phyloP scores from a whole-genome alignment of 2,888 invertebrate species.

The Griposia aprilina region DNA sequence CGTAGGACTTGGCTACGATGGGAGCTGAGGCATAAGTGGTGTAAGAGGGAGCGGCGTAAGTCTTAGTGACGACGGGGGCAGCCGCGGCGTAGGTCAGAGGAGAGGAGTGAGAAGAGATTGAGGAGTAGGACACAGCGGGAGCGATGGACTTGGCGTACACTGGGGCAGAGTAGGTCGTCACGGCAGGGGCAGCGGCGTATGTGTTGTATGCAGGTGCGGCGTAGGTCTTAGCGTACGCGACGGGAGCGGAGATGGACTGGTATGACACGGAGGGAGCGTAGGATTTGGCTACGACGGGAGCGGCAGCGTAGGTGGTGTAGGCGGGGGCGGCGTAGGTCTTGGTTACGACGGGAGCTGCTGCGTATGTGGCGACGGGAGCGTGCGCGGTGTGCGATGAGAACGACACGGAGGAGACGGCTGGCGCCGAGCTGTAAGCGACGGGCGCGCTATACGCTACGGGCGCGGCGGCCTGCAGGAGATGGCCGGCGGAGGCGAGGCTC shows the following conservation, averaged over 20 bases:
- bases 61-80: conserved; percentile 71
- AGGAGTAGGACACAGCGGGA: conserved; percentile 77
- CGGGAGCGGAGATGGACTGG: conserved; percentile 73
- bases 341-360: conserved; percentile 76
- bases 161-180: conserved; percentile 70
- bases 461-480: conserved; percentile 83
- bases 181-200: conserved; percentile 77
- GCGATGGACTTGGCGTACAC: conserved; percentile 80
- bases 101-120: conserved; percentile 71
- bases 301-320: conserved; percentile 75
- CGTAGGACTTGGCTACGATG: no score
- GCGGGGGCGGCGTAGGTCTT: conserved; percentile 74
- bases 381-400: conserved; percentile 62
- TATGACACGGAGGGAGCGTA: conserved; percentile 77
- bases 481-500: conserved; percentile 91
- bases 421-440: conserved; percentile 77
- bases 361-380: conserved; percentile 70
- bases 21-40: conserved; percentile 75
- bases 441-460: conserved; percentile 51
- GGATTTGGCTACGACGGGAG: conserved; percentile 73
- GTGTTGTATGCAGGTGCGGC: conserved; percentile 74
- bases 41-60: conserved; percentile 73
- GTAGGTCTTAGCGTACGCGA: conserved; percentile 74
- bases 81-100: no score
- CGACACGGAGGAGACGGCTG: conserved; percentile 20